A percentile compares a stretch with the other conserved stretches of the same genome.
phyloP scores from a whole-genome alignment of 2,113 vertebrate genomes.

The Agapornis roseicollis region DNA sequence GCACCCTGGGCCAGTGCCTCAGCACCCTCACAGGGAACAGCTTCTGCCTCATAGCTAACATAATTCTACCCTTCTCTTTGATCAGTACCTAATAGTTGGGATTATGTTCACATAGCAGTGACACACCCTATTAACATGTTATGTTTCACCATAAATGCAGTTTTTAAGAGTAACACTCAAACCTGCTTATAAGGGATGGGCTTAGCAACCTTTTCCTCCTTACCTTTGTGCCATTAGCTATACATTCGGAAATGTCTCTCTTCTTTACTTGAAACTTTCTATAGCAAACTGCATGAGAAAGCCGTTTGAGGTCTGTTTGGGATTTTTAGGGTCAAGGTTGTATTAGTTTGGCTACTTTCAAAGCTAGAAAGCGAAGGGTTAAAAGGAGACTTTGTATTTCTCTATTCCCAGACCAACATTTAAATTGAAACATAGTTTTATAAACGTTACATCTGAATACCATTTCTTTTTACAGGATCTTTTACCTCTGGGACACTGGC shows the following conservation, averaged over 20 bases:
- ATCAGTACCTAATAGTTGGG: conserved; percentile 1
- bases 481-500: conserved; percentile 41
- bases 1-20: not conserved
- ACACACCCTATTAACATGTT: not conserved
- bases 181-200: not conserved
- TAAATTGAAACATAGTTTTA: conserved; percentile 37
- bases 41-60: not conserved
- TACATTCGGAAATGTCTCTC: not conserved
- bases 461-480: conserved; percentile 27
- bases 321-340: not conserved
- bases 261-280: not conserved
- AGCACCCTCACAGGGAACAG: not conserved
- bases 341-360: not conserved
- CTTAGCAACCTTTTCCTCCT: not conserved
- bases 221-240: not conserved
- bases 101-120: not conserved
- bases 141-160: not conserved
- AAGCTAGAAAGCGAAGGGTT: not conserved
- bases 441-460: not conserved
- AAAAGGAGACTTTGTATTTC: not conserved
- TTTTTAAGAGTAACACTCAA: not conserved
- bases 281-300: not conserved
- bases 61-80: not conserved
- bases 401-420: not conserved
- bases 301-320: not conserved